These are phyloP conservation scores for Cyaniris semiargus DNA, from an alignment of 2,888 invertebrate genomes.

Conservation along the genomic window DNA sequence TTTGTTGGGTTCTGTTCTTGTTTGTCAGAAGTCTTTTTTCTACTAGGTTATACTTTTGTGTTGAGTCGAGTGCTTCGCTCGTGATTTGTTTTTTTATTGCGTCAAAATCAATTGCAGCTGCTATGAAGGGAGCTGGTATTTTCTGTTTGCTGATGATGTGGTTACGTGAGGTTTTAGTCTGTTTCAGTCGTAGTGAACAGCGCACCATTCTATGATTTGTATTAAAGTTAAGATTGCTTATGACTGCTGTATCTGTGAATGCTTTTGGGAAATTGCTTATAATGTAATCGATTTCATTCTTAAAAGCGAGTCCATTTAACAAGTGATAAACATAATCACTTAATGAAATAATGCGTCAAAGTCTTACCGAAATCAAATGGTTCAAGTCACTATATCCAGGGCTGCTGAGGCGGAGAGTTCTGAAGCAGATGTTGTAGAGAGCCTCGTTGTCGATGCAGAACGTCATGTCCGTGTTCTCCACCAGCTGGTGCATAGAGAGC, in stretches of 20 bases:
- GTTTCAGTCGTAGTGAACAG: background rate
- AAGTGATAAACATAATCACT: too few relatives aligned
- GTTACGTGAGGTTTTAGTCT: background rate
- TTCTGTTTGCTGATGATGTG: background rate
- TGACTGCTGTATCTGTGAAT: too few relatives aligned
- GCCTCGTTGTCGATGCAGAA: constrained; percentile 91
- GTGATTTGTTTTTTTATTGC: background rate
- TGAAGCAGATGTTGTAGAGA: constrained; percentile 89
- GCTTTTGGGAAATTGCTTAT: too few relatives aligned
- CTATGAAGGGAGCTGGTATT: background rate
- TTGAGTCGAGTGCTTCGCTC: too few relatives aligned
- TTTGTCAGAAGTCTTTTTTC: too few relatives aligned
- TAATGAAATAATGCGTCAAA: background rate
- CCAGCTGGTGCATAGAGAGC: constrained; percentile 86
- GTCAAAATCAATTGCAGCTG: background rate
- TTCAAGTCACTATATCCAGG: constrained; percentile 92
- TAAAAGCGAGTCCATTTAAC: too few relatives aligned
- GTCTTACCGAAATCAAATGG: constrained; percentile 84
- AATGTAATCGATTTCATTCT: too few relatives aligned
- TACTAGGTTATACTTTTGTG: too few relatives aligned
- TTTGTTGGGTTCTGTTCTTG: too few relatives aligned
- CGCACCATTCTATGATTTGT: constrained; percentile 2
- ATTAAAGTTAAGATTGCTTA: background rate
- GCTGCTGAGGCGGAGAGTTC: constrained; percentile 84
- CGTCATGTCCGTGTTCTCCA: constrained; percentile 88